A percentile compares a stretch with the other conserved stretches of the same genome.
Evolutionary conservation across 2,888 invertebrate species (phyloP).

Genomic region (Andrena bicolor): DNA sequence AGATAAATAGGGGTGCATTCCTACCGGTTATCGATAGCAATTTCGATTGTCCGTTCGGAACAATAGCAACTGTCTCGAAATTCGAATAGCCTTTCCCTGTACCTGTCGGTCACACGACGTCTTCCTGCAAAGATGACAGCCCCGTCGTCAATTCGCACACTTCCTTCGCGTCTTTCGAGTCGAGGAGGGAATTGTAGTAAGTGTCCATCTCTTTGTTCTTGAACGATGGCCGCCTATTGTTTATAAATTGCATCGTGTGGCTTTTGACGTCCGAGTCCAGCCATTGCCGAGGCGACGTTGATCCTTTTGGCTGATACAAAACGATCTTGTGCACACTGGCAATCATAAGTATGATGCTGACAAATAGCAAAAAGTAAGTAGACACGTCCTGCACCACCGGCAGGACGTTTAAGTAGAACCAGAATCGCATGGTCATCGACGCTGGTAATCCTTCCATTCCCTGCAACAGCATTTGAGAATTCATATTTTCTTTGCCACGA

Average conservation of each 20-base stretch:
- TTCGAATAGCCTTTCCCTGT: constrained; percentile 37
- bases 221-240: constrained; percentile 74
- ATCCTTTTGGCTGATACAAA: constrained; percentile 71
- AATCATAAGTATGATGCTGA: constrained; percentile 86
- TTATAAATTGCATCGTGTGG: constrained; percentile 76
- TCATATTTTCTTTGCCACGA: not conserved
- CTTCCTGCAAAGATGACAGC: constrained; percentile 41
- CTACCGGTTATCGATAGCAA: not conserved
- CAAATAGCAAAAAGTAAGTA: constrained; percentile 86
- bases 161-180: constrained; percentile 72
- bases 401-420: constrained; percentile 90
- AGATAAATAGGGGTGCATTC: not conserved
- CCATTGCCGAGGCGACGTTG: constrained; percentile 72
- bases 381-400: constrained; percentile 88
- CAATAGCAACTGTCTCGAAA: not conserved
- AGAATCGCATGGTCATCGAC: constrained; percentile 88
- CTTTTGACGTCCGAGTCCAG: constrained; percentile 77
- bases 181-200: constrained; percentile 83
- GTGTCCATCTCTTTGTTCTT: constrained; percentile 84
- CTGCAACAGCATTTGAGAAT: constrained; percentile 84
- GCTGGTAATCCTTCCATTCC: constrained; percentile 90
- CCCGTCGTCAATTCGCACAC: constrained; percentile 48
- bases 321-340: constrained; percentile 85
- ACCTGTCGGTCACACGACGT: constrained; percentile 45
- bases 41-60: not conserved